Evolutionary conservation across 2,888 invertebrate species (phyloP).

Genomic region (Helleia helle): DNA sequence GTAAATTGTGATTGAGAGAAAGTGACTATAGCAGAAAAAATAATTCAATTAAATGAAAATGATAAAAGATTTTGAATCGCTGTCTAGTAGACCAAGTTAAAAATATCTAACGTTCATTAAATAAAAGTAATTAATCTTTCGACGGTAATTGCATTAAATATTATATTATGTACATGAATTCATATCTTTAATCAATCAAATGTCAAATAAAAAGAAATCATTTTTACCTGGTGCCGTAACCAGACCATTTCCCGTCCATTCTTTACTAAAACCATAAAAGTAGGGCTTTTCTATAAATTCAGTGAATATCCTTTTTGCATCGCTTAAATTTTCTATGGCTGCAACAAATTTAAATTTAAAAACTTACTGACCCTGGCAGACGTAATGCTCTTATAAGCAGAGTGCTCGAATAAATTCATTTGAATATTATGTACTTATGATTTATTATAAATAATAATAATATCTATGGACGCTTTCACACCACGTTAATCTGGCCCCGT

Average conservation of each 20-base stretch:
- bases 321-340: slow-evolving; percentile 31
- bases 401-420: background rate
- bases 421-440: slow-evolving; percentile 14
- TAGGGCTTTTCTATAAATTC: slow-evolving; percentile 41
- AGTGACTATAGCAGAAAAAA: too few relatives aligned
- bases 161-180: background rate
- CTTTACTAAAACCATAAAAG: slow-evolving; percentile 37
- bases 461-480: too few relatives aligned
- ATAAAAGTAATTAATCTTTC: background rate
- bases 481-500: too few relatives aligned
- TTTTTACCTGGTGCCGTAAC: slow-evolving; percentile 46
- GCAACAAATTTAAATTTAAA: background rate
- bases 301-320: slow-evolving; percentile 36
- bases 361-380: background rate
- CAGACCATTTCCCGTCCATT: slow-evolving; percentile 47
- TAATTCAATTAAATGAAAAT: too few relatives aligned
- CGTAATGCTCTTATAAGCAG: background rate
- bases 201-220: too few relatives aligned
- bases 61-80: too few relatives aligned
- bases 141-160: background rate
- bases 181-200: background rate
- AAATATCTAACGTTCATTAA: too few relatives aligned
- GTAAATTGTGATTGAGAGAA: too few relatives aligned
- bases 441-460: background rate
- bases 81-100: too few relatives aligned